phyloP scores from a whole-genome alignment of 1,140 invertebrate genomes.

The Cherax quadricarinatus region DNA sequence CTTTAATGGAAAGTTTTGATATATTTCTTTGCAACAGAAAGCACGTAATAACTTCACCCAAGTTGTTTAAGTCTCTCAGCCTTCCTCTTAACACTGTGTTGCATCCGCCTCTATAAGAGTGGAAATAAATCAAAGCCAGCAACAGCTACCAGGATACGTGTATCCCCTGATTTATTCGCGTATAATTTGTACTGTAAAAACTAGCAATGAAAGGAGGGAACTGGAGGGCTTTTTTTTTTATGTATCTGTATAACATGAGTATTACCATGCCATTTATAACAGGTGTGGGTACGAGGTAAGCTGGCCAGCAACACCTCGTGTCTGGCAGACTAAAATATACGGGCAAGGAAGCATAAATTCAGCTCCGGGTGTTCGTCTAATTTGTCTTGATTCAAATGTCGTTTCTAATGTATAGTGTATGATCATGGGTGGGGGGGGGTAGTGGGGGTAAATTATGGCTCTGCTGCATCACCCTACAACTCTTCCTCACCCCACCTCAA shows the following conservation, averaged over 20 bases:
- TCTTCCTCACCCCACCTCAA: neutral
- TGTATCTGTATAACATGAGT: too few species aligned
- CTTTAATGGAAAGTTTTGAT: too few species aligned
- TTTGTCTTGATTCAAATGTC: slow-evolving; percentile 65
- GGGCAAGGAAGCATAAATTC: slow-evolving; percentile 38
- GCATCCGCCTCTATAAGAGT: too few species aligned
- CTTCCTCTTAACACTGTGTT: neutral
- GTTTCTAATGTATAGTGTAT: slow-evolving; percentile 58
- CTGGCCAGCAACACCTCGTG: too few species aligned
- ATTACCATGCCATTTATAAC: neutral
- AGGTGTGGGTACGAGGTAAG: neutral
- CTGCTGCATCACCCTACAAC: neutral
- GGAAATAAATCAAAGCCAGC: neutral
- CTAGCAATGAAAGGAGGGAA: neutral
- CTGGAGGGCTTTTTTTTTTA: neutral
- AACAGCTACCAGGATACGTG: neutral
- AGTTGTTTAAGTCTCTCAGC: too few species aligned
- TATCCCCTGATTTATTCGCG: neutral
- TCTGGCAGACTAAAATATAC: neutral
- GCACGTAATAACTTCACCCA: too few species aligned
- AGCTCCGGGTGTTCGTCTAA: slow-evolving; percentile 47
- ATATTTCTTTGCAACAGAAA: too few species aligned
- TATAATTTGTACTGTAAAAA: neutral
- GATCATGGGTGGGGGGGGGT: neutral
- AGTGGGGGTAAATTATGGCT: neutral